Evolutionary conservation across 92 coral and sea anemone species (phyloP).

Genomic region (Porites lobata): DNA sequence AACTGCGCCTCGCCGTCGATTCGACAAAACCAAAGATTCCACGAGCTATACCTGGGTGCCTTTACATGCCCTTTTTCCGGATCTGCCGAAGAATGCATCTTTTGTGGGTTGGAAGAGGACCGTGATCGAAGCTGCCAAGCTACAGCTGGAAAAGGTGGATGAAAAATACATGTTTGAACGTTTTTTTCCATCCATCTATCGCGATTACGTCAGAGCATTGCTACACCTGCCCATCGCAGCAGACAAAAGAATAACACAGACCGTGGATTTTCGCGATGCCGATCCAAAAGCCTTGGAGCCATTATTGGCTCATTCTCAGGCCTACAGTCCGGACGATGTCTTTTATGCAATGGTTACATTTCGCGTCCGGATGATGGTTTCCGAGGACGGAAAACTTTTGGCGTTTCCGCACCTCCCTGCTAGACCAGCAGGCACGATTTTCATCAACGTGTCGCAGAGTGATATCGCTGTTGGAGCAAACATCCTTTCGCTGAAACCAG

Average conservation of each 20-base stretch:
- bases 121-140: not conserved
- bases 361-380: not conserved
- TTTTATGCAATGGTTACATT: conserved; percentile 16
- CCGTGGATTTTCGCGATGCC: conserved; percentile 11
- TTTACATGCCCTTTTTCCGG: not conserved
- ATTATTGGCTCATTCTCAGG: not conserved
- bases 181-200: not conserved
- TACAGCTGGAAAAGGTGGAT: not conserved
- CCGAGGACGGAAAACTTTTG: not conserved
- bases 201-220: not conserved
- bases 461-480: not conserved
- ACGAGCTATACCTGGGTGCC: conserved; percentile 3
- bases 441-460: not conserved
- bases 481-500: not conserved
- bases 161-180: conserved; percentile 8
- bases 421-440: not conserved
- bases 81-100: not conserved
- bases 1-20: not conserved
- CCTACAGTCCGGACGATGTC: not conserved
- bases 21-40: not conserved
- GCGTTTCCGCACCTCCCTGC: not conserved
- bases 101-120: conserved; percentile 13
- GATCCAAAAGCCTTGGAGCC: not conserved
- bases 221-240: conserved; percentile 4
- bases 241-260: not conserved